phyloP scores from a whole-genome alignment of 2,888 invertebrate genomes.

The Ptychoptera contaminata region DNA sequence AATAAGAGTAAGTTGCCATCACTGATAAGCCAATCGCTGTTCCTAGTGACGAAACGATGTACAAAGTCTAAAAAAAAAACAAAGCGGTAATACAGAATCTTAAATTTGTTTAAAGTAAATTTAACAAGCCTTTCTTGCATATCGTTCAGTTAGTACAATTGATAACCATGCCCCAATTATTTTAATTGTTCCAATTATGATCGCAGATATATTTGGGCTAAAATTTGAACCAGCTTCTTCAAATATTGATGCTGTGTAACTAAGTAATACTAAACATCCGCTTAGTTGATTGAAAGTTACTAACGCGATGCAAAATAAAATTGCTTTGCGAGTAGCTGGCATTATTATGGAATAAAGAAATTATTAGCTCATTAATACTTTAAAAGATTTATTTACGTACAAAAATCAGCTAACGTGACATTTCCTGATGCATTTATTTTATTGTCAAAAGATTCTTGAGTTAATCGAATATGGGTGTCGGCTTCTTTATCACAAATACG shows the following conservation, averaged over 20 bases:
- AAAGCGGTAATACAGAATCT: background rate
- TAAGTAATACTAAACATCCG: slow-evolving; percentile 27
- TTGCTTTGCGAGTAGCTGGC: slow-evolving; percentile 18
- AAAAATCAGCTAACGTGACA: background rate
- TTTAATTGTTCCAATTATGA: slow-evolving; percentile 23
- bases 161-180: slow-evolving; percentile 21
- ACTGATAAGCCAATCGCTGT: slow-evolving; percentile 17
- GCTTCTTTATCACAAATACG: slow-evolving; percentile 4
- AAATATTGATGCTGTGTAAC: slow-evolving; percentile 26
- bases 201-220: slow-evolving; percentile 15
- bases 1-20: slow-evolving; percentile 20
- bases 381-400: too few species aligned
- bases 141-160: slow-evolving; percentile 20
- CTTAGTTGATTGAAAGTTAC: slow-evolving; percentile 23
- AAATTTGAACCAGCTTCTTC: slow-evolving; percentile 22
- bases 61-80: background rate
- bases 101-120: too few species aligned
- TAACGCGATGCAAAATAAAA: slow-evolving; percentile 21
- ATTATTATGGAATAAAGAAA: too few species aligned
- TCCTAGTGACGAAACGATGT: slow-evolving; percentile 11
- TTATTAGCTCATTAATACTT: too few species aligned
- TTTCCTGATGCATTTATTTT: too few species aligned
- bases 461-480: slow-evolving; percentile 4
- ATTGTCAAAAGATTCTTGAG: too few species aligned
- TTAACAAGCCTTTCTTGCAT: slow-evolving; percentile 18